Evolutionary conservation across 1,140 invertebrate species (phyloP).

Genomic region (Drosophila cardini): DNA sequence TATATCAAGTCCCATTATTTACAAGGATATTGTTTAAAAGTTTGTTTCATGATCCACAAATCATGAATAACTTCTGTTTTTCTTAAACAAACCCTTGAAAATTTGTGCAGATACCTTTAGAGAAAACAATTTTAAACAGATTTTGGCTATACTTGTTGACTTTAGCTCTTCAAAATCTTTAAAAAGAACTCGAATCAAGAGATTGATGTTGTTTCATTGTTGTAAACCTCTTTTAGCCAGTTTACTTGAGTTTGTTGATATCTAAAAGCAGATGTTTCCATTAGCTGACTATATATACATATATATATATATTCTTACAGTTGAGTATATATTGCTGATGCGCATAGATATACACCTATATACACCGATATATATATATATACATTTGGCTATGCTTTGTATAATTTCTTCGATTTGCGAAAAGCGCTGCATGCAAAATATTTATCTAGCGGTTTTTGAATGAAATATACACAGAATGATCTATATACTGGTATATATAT

Average conservation of each 20-base stretch:
- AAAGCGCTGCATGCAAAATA: constrained; percentile 45
- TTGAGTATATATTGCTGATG: constrained; percentile 1
- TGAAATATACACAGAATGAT: constrained; percentile 29
- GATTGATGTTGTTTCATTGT: background rate
- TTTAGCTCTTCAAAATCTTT: background rate
- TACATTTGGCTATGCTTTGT: constrained; percentile 42
- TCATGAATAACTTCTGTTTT: too few species aligned
- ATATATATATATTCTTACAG: background rate
- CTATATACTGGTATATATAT: constrained; percentile 6
- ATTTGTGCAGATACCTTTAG: too few species aligned
- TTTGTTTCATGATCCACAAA: too few species aligned
- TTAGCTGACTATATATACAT: constrained; percentile 1
- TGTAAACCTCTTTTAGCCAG: constrained; percentile 4
- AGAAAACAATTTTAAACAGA: too few species aligned
- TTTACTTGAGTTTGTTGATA: constrained; percentile 15
- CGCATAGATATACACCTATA: background rate
- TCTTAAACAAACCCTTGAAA: too few species aligned
- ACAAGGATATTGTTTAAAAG: too few species aligned
- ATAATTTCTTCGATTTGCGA: constrained; percentile 15
- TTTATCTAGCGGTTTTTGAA: constrained; percentile 41
- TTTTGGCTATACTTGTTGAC: too few species aligned
- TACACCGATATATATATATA: constrained; percentile 7
- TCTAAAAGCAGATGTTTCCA: constrained; percentile 38
- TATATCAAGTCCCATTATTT: too few species aligned
- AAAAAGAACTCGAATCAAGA: too few species aligned